Percentiles rank a stretch among this genome's conserved stretches.
These are phyloP conservation scores for Meteorus colon DNA, from an alignment of 2,888 invertebrate species.

Conservation along the genomic window DNA sequence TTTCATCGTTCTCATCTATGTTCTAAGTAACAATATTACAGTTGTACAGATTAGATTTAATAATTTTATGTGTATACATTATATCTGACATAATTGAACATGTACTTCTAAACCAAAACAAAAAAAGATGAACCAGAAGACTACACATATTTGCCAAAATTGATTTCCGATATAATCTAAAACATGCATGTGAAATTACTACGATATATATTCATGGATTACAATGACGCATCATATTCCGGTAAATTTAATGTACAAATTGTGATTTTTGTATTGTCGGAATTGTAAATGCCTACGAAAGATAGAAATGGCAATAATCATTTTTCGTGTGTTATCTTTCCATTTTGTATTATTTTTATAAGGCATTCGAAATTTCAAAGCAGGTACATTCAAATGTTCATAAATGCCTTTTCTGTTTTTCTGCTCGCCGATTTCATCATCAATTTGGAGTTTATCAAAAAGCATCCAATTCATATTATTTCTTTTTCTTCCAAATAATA, in stretches of 20 bases:
- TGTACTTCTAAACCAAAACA: slow-evolving; percentile 1
- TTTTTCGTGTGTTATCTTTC: slow-evolving; percentile 11
- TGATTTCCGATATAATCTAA: slow-evolving; percentile 1
- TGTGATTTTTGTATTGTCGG: slow-evolving; percentile 34
- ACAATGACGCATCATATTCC: background rate
- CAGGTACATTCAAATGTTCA: slow-evolving; percentile 35
- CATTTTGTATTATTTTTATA: slow-evolving; percentile 1
- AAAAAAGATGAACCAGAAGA: slow-evolving; percentile 28
- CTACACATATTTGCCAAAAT: slow-evolving; percentile 33
- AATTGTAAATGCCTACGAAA: slow-evolving; percentile 40
- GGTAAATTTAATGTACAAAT: background rate
- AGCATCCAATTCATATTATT: background rate
- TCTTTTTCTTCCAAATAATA: background rate
- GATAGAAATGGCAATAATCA: slow-evolving; percentile 31
- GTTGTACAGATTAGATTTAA: slow-evolving; percentile 10
- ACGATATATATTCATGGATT: background rate
- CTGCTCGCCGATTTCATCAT: background rate
- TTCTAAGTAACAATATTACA: too few species aligned
- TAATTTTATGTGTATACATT: slow-evolving; percentile 27
- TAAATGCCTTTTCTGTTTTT: background rate
- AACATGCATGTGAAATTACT: background rate
- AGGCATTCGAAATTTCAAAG: slow-evolving; percentile 12
- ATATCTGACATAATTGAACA: slow-evolving; percentile 19
- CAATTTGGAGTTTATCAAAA: background rate
- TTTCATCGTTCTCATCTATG: too few species aligned